Percentiles rank a stretch among this genome's conserved stretches.
These are phyloP conservation scores for Drosophila stalkeri DNA, from an alignment of 2,888 invertebrate genomes.

Conservation along the genomic window DNA sequence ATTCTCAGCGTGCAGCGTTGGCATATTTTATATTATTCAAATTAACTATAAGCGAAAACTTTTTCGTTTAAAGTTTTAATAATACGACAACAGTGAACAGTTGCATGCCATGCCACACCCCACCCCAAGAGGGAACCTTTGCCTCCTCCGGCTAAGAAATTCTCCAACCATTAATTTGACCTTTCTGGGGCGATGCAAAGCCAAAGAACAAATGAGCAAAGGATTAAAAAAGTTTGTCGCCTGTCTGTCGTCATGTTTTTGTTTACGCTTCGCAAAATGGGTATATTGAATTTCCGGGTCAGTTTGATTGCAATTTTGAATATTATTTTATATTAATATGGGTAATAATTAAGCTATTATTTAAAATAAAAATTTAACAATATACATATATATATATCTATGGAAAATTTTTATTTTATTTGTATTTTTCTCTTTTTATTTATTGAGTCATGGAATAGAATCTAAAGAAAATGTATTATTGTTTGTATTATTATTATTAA, in stretches of 20 bases:
- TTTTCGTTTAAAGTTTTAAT: constrained; percentile 71
- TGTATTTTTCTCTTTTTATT: no score
- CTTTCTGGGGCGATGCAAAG: constrained; percentile 38
- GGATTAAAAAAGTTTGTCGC: constrained; percentile 71
- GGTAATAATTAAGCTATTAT: no score
- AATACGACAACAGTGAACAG: constrained; percentile 36
- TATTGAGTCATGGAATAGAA: no score
- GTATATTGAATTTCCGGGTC: not conserved
- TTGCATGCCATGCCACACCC: not conserved
- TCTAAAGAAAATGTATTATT: not conserved
- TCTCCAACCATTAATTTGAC: constrained; percentile 8
- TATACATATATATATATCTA: no score
- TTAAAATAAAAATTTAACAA: no score
- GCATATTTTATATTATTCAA: constrained; percentile 49
- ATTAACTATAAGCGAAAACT: constrained; percentile 54
- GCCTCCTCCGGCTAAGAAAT: not conserved
- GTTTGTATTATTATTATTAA: no score
- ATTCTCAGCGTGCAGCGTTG: constrained; percentile 3
- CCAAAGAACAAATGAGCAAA: constrained; percentile 64
- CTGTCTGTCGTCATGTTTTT: constrained; percentile 16
- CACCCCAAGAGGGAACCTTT: not conserved
- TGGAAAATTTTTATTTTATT: no score
- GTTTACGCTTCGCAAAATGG: not conserved
- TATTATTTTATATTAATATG: no score
- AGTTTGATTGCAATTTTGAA: no score